Evolutionary conservation across 2,797 vertebrate genomes (phyloP), one percentile per base, ranked within the genome.

Genomic region (Sylvia borin): DNA sequence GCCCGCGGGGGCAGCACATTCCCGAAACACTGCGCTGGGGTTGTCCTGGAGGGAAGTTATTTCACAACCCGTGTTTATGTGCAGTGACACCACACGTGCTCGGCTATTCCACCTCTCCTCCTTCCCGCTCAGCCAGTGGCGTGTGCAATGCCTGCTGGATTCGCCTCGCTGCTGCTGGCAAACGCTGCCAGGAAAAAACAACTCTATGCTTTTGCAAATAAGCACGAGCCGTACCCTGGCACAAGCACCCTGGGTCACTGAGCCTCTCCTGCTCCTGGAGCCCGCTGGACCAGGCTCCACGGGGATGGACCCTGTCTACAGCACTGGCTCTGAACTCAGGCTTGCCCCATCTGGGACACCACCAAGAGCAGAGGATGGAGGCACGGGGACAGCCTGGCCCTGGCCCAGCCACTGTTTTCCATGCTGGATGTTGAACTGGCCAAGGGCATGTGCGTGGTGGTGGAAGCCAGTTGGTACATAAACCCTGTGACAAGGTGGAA

Each of bases 401-500:
- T 64, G 51, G 27, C 29, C 65, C 89, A 50, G 42, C 8, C 24
- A 5, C 34, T 14, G 12, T 6, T 79, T 85, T 24, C 51, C 24
- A 3, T 32, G 43, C 34, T 66, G 73, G 47, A 13, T 48, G 60
- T 8, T 54, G 53, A 66, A 78, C 31, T 51, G 54, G 24, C 58
- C 27, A 5, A 1, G 0, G 47, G 61, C 57, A 32, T 0, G 1
- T 17, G 51, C 0, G 0, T 67, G 65, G 16, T 2, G 1, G 10
- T 31, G 25, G 70, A 71, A 77, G 68, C 38, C 6, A 1, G 2
- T 2, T 13, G 11, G 72, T 68, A 83, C 3, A 2, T 50, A 54
- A 92, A 55, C 27, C 6, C 43, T 3, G 1, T 3, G 15, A 42
- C 16, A 21, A 36, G 13, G 14, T 47, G 57, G 11, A 66, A 85